Evolutionary conservation across 1,140 invertebrate species (phyloP), one percentile per base, ranked within the genome.

Genomic region (Amphibalanus amphitrite): DNA sequence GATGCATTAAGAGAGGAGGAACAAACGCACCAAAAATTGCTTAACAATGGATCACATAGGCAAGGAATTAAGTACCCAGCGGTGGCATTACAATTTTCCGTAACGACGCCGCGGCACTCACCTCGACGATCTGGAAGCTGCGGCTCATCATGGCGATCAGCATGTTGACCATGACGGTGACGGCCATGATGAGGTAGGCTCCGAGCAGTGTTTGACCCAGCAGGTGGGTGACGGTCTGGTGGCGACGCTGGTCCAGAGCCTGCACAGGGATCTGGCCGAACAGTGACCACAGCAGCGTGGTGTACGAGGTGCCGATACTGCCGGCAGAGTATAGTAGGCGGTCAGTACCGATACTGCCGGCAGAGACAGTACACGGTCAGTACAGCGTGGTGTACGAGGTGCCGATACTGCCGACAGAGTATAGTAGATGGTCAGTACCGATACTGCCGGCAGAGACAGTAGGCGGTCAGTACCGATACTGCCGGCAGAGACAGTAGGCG

Each of bases 131-230:
- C 78, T 85, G 83, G 75, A 85, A 85, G 28, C 82, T 83, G 74
- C 84, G 81, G 71, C 82, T 83, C 84, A 85, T 85, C 84, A 85
- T 85, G 71, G 84, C 84, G 72, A 85, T 85, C 25, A 85, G 80
- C 84, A 85, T 85, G 76, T 85, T 85, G 70, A 85, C 81, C 71
- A 85, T 80, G n/a, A 85, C 84, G 75, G 85, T 85, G 72, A 85
- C 85, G 71, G 84, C 83, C 73, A 83, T 81, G 64, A 83, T 82
- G 73, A 82, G 81, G 75, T 83, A 83, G 67, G 82, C 78, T 23
- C 78, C 82, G 70, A 82, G 81, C 65, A 83, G 78, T 47, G 79
- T 75, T 77, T 80, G 71, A 23, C 78, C 78, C 8, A 78, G 74
- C 73, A 76, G 71, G 70, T 78, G 74, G 28, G 75, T 77, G 69